Conservation (phyloP, 2,888 invertebrate species). For the Ophion slaviceki region DNA sequence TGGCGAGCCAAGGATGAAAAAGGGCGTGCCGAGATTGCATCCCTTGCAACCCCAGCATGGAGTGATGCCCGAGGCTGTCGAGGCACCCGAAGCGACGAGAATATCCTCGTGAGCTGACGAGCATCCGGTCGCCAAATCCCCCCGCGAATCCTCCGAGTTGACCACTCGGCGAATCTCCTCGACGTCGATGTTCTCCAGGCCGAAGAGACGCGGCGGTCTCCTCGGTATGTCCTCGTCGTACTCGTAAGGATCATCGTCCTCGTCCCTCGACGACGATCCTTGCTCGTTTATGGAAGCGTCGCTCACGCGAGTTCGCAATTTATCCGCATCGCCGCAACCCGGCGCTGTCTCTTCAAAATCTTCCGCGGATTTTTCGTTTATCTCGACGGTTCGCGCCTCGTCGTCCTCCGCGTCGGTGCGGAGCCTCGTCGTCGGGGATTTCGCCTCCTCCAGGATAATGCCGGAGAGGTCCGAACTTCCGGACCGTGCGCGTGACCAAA, state of each 20-base stretch:
- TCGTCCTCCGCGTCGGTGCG: conserved; percentile 52
- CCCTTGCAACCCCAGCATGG: conserved; percentile 77
- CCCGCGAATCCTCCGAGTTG: neutral
- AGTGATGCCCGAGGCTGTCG: conserved; percentile 69
- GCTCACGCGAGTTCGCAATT: conserved; percentile 49
- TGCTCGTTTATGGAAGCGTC: conserved; percentile 39
- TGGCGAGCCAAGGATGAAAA: conserved; percentile 80
- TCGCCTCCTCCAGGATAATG: conserved; percentile 64
- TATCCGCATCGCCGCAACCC: neutral
- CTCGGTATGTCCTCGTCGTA: conserved; percentile 83
- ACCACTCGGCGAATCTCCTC: conserved; percentile 17
- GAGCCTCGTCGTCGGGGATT: conserved; percentile 13
- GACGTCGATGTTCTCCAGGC: conserved; percentile 16
- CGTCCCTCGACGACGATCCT: conserved; percentile 67
- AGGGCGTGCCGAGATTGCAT: conserved; percentile 74
- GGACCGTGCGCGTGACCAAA: conserved; percentile 51
- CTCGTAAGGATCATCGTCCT: conserved; percentile 83
- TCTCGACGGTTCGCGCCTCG: neutral
- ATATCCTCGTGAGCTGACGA: conserved; percentile 59
- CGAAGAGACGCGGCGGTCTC: conserved; percentile 42
- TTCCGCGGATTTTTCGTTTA: neutral
- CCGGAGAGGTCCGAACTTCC: conserved; percentile 65
- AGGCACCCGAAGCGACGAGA: conserved; percentile 66
- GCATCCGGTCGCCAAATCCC: conserved; percentile 5
- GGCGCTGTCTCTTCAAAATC: neutral